phyloP scores from a whole-genome alignment of 2,888 invertebrate species.

The Nycteola revayana region DNA sequence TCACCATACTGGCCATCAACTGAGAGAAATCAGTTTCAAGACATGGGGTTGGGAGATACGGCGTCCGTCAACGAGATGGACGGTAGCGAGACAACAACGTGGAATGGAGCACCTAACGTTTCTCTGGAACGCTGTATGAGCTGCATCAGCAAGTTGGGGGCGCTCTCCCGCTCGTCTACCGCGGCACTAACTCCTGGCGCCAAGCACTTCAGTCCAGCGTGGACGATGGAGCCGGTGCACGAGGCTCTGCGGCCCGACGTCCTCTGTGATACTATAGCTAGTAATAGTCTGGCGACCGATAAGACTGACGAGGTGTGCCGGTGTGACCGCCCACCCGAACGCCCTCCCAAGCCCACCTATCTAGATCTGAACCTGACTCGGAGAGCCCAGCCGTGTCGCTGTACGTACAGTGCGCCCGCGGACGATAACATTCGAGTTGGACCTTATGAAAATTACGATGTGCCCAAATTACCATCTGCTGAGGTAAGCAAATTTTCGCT shows the following conservation, averaged over 20 bases:
- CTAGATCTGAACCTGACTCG: slow-evolving; percentile 45
- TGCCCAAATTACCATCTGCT: slow-evolving; percentile 84
- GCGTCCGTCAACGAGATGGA: slow-evolving; percentile 53
- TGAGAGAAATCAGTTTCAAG: slow-evolving; percentile 75
- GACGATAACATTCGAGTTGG: slow-evolving; percentile 60
- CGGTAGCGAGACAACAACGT: slow-evolving; percentile 49
- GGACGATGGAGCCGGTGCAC: slow-evolving; percentile 76
- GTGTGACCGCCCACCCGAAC: slow-evolving; percentile 73
- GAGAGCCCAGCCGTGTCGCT: slow-evolving; percentile 57
- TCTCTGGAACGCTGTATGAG: slow-evolving; percentile 86
- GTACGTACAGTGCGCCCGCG: slow-evolving; percentile 37
- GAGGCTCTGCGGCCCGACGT: slow-evolving; percentile 30
- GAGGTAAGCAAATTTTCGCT: slow-evolving; percentile 68
- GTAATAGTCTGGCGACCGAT: slow-evolving; percentile 17
- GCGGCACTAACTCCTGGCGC: slow-evolving; percentile 78
- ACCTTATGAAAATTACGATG: slow-evolving; percentile 90
- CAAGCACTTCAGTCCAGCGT: slow-evolving; percentile 78
- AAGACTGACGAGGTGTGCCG: slow-evolving; percentile 50
- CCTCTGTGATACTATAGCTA: slow-evolving; percentile 7
- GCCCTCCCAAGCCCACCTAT: slow-evolving; percentile 82
- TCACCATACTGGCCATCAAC: slow-evolving; percentile 85
- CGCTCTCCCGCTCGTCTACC: slow-evolving; percentile 85
- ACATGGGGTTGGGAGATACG: slow-evolving; percentile 65
- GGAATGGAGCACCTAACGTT: slow-evolving; percentile 64
- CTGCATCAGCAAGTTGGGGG: slow-evolving; percentile 90